Evolutionary conservation across 2,888 invertebrate species (phyloP), one percentile per base, ranked within the genome.

Genomic region (Spatulosminthurus flaviceps): DNA sequence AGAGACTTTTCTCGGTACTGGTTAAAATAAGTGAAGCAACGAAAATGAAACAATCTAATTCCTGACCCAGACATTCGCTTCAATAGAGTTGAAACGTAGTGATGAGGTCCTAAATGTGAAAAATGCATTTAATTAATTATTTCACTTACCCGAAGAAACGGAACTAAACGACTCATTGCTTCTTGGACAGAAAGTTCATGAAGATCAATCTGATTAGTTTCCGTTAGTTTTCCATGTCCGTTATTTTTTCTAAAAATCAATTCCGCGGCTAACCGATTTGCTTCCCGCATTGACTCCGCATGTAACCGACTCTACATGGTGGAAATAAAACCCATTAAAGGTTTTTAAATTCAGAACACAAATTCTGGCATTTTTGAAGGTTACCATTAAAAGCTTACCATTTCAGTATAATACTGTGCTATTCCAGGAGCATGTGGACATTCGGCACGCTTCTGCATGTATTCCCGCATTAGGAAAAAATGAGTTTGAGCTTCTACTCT

Each of bases 161-260:
- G 64, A 28, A 28, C 64, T 24, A 75, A 64, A 1, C 29, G 64
- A n/a, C 19, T 61, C 64, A 75, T 75, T 28, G 75, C 75, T 34
- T 75, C 75, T 29, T 75, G 61, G 13, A 75, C 75, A 5, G 61
- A 43, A 0, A 75, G 34, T 61, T 75, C 61, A 21, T 75, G 75
- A 26, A 75, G 60, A 24, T 75, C 75, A 64, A 75, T 75, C n/a
- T 75, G 75, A 51, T 61, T n/a, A n/a, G n/a, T n/a, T n/a, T n/a
- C 42, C 1, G 7, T 34, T n/a, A 60, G 64, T 29, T 64, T 75
- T 19, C 28, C 34, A 29, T 19, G n/a, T 11, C 64, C 34, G 61
- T 75, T 75, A 26, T 75, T 75, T n/a, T 64, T 29, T 16, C 4
- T 21, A 22, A 75, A 75, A 28, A 75, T 75, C 11, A 64, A 22